These are phyloP conservation scores for Chrysolina haemoptera DNA, from an alignment of 2,888 invertebrate genomes.

Conservation along the genomic window DNA sequence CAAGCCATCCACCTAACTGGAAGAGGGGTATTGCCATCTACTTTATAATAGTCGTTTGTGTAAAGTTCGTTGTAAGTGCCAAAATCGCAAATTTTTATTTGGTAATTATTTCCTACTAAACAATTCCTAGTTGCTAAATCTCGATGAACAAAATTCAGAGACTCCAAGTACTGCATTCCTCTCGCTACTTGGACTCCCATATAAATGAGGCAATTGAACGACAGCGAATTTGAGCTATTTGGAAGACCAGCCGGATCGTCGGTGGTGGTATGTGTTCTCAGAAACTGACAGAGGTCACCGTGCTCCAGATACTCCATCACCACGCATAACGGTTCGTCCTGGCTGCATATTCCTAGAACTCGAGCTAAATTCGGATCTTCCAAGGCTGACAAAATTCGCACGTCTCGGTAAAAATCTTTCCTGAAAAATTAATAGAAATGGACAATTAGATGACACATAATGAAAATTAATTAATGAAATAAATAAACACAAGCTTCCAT, in stretches of 20 bases:
- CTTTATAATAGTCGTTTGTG: constrained; percentile 85
- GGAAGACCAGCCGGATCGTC: constrained; percentile 75
- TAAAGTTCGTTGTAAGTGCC: constrained; percentile 88
- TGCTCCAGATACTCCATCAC: constrained; percentile 88
- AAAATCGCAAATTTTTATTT: constrained; percentile 88
- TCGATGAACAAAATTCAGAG: constrained; percentile 91
- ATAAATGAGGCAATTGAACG: constrained; percentile 83
- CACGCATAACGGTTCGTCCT: constrained; percentile 84
- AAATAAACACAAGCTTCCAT: not conserved
- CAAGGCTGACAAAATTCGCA: constrained; percentile 87
- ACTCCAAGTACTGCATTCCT: constrained; percentile 92
- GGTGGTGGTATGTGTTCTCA: constrained; percentile 79
- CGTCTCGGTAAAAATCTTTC: constrained; percentile 88
- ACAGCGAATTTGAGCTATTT: constrained; percentile 76
- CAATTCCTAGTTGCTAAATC: constrained; percentile 92
- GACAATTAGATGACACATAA: not conserved
- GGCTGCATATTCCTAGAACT: constrained; percentile 82
- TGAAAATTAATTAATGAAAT: not conserved
- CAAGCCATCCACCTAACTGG: constrained; percentile 73
- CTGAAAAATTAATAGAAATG: constrained; percentile 68
- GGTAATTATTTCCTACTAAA: constrained; percentile 86
- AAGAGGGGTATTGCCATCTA: constrained; percentile 83
- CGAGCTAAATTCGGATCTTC: constrained; percentile 84
- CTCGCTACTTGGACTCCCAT: constrained; percentile 89
- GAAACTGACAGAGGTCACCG: constrained; percentile 87